Conservation (phyloP, 2,888 invertebrate species). For the Meiosimyza decipiens region DNA sequence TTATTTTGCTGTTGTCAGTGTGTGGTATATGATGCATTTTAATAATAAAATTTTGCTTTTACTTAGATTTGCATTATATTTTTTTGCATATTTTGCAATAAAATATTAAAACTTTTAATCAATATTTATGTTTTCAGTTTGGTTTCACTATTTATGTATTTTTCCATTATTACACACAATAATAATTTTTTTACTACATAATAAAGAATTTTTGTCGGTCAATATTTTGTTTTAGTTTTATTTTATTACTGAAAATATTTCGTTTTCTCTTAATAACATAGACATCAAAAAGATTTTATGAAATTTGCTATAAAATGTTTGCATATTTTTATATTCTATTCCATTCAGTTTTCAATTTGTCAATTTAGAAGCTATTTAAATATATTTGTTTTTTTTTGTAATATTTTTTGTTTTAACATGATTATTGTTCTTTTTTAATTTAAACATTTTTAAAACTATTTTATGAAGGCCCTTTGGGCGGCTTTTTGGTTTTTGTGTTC, state of each 20-base stretch:
- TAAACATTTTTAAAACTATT: slow-evolving; percentile 32
- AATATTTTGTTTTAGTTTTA: slow-evolving; percentile 22
- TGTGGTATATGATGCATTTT: slow-evolving; percentile 10
- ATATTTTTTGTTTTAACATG: not conserved
- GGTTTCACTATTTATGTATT: slow-evolving; percentile 46
- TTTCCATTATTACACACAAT: slow-evolving; percentile 39
- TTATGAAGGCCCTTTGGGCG: slow-evolving; percentile 56
- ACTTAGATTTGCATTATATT: slow-evolving; percentile 31
- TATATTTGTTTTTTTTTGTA: slow-evolving; percentile 12
- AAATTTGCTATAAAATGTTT: slow-evolving; percentile 34
- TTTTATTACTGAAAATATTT: slow-evolving; percentile 11
- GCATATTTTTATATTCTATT: slow-evolving; percentile 25
- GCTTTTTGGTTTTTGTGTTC: slow-evolving; percentile 45
- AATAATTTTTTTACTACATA: slow-evolving; percentile 30
- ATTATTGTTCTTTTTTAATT: not conserved
- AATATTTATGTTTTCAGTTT: slow-evolving; percentile 45
- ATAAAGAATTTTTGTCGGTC: slow-evolving; percentile 22
- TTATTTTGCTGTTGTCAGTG: slow-evolving; percentile 19
- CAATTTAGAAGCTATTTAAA: slow-evolving; percentile 22
- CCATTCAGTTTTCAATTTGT: slow-evolving; percentile 18
- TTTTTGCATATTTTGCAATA: slow-evolving; percentile 15
- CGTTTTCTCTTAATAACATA: slow-evolving; percentile 29
- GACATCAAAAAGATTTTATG: slow-evolving; percentile 32
- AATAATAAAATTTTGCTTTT: slow-evolving; percentile 24
- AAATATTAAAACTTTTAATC: no score